These are phyloP conservation scores for Ceyx margarethae DNA, from an alignment of 2,113 vertebrate species.

Conservation along the genomic window DNA sequence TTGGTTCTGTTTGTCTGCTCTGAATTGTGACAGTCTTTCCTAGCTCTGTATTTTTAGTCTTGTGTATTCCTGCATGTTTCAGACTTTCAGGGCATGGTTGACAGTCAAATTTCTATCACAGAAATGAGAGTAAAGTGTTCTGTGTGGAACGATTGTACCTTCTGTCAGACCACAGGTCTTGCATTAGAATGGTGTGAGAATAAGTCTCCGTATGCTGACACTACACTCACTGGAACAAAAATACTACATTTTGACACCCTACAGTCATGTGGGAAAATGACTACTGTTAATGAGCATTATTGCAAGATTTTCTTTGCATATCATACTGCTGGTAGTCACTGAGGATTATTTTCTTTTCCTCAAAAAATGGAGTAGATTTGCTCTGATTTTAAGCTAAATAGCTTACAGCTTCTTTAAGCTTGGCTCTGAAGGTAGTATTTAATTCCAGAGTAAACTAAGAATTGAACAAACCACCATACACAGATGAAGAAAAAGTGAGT, in stretches of 20 bases:
- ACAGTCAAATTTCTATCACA: not conserved
- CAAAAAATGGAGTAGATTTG: not conserved
- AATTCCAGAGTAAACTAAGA: not conserved
- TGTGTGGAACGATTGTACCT: not conserved
- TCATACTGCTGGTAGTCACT: not conserved
- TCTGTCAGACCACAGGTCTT: not conserved
- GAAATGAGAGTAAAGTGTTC: not conserved
- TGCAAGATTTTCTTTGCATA: not conserved
- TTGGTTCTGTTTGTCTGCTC: not conserved
- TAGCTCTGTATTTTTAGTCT: not conserved
- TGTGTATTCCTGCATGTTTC: not conserved
- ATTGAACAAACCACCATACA: not conserved
- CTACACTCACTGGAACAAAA: not conserved
- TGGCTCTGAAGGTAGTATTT: not conserved
- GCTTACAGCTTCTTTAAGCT: not conserved
- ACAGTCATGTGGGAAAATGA: not conserved
- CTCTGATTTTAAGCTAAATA: not conserved
- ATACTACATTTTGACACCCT: not conserved
- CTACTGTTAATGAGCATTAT: not conserved
- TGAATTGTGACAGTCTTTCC: not conserved
- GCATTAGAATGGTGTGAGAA: not conserved
- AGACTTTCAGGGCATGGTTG: not conserved
- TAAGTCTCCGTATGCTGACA: not conserved
- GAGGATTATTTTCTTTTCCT: not conserved
- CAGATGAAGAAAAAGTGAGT: not conserved